Base-by-base conservation (phyloP, 2,888 invertebrate genomes). In the Drosophila diplacantha region DNA sequence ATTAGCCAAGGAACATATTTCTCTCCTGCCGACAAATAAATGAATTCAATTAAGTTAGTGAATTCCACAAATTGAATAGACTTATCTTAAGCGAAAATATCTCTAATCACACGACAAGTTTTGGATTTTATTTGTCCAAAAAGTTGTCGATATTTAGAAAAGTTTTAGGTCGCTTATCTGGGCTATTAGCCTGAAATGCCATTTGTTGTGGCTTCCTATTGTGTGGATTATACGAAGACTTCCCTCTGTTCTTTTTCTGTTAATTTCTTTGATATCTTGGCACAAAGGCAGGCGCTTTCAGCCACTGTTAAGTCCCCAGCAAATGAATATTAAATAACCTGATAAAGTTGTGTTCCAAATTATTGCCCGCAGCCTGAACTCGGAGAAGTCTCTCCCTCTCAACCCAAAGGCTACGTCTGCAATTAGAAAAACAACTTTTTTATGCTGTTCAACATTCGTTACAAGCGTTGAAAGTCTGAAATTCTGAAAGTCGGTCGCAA, bases 401-500 rank as follows among this genome's bases (percentile, higher is more conserved):
- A 26, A n/a, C 38, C 24, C 56, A 31, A 51, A 26, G 61, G 26
- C 44, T 37, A 35, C 9, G 38, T 38, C 62, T 53, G 44, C 62
- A 62, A 61, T 62, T 62, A 62, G 44, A 62, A 62, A 62, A 62
- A 62, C 43, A 53, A 62, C 50, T 43, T 61, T 58, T 50, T 20
- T 63, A 20, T 50, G 56, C 49, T 57, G 38, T 51, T 66, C 41
- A 66, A 54, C 34, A 63, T 46, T 63, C 50, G 56, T 60, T 60
- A 50, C 46, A 62, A 62, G 43, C 49, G 44, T 43, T 38, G 32
- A 69, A 69, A 66, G 56, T 61, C 60, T 65, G 56, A 57, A 65
- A 63, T 55, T 43, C 54, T 65, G 57, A 58, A 66, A 66, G 66
- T 51, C 55, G 55, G 58, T 55, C 63, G 68, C 51, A 68, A 63